Evolutionary conservation across 2,113 vertebrate genomes (phyloP).

Genomic region (Baryphthengus martii): DNA sequence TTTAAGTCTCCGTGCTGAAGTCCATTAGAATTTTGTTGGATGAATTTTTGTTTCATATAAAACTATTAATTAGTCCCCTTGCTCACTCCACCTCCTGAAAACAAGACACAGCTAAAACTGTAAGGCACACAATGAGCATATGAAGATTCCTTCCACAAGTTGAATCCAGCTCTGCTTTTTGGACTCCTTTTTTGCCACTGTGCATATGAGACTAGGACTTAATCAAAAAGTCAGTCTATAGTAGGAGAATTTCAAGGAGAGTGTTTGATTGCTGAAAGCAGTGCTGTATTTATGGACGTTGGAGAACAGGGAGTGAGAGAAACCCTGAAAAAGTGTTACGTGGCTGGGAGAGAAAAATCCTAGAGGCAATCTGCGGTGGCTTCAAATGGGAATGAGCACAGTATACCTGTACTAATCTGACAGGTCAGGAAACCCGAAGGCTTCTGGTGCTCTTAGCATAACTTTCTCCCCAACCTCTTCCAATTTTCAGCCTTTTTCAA

Average conservation of each 20-base stretch:
- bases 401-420: neutral
- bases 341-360: neutral
- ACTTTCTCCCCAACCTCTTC: neutral
- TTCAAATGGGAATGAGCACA: neutral
- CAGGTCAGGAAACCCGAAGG: neutral
- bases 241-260: neutral
- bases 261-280: neutral
- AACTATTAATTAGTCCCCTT: neutral
- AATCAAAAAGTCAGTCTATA: neutral
- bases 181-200: neutral
- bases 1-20: neutral
- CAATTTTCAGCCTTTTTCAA: neutral
- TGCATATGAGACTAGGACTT: neutral
- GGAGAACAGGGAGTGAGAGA: neutral
- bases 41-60: neutral
- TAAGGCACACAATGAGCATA: neutral
- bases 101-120: neutral
- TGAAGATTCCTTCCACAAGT: neutral
- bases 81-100: neutral
- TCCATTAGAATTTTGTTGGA: neutral
- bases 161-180: neutral
- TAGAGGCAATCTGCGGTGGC: neutral
- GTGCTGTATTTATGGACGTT: neutral
- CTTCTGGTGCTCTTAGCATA: neutral
- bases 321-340: neutral